Conservation (phyloP, 2,113 vertebrate species). For the Colistium nudipinnis region DNA sequence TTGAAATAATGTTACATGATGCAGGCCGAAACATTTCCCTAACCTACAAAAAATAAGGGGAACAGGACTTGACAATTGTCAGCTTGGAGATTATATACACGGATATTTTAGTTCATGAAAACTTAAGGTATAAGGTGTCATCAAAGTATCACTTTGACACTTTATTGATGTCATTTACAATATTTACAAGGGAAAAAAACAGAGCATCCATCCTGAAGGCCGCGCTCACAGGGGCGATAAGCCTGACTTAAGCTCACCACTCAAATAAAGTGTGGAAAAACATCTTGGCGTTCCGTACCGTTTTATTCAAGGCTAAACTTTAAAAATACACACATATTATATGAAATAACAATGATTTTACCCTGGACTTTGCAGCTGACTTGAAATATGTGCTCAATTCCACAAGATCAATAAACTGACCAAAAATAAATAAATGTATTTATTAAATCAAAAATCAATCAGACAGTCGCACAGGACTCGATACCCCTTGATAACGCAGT, state of each 20-base stretch:
- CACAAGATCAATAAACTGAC: no score
- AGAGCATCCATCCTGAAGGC: not conserved
- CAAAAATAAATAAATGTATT: no score
- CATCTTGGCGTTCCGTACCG: not conserved
- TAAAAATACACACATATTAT: no score
- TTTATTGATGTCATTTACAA: no score
- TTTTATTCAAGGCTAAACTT: not conserved
- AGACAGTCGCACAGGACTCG: no score
- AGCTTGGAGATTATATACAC: slow-evolving; percentile 1
- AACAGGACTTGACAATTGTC: slow-evolving; percentile 17
- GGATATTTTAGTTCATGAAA: no score
- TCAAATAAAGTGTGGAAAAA: not conserved
- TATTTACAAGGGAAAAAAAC: no score
- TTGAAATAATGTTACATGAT: slow-evolving; percentile 43
- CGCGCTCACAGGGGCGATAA: not conserved
- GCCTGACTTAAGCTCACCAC: not conserved
- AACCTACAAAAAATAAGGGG: slow-evolving; percentile 13
- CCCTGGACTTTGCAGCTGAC: no score
- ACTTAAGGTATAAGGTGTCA: not conserved
- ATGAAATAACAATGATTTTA: not conserved
- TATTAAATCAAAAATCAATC: no score
- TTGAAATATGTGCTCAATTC: no score
- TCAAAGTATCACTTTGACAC: not conserved
- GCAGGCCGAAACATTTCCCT: slow-evolving; percentile 19
- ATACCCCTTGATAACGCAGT: not conserved